phyloP scores from a whole-genome alignment of 2,113 vertebrate genomes.

The Cygnus buccinator region DNA sequence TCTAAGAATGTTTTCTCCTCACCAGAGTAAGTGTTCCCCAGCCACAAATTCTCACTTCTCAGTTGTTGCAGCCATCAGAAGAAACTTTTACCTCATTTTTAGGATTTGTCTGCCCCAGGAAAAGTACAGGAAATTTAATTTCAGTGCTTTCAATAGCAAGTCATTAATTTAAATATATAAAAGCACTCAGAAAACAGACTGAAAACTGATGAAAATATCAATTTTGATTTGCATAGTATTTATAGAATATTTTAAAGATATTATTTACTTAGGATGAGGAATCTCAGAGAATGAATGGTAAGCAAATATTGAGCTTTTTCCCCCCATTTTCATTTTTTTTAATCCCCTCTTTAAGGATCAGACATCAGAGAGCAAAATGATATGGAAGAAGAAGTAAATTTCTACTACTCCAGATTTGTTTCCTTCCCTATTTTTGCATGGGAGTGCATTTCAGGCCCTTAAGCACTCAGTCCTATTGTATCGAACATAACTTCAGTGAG shows the following conservation, averaged over 20 bases:
- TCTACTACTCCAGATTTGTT: background rate
- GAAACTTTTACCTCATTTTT: background rate
- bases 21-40: background rate
- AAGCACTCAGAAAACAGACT: background rate
- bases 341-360: background rate
- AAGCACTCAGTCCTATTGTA: background rate
- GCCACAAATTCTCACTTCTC: background rate
- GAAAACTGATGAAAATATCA: background rate
- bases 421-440: background rate
- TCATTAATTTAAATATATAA: background rate
- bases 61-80: background rate
- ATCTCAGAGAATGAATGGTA: background rate
- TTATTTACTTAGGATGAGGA: background rate
- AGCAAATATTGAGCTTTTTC: background rate
- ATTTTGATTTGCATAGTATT: background rate
- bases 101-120: background rate
- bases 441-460: background rate
- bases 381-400: background rate
- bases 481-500: background rate
- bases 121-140: background rate
- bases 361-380: background rate
- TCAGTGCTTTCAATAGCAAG: background rate
- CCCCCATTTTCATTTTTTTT: rapidly evolving
- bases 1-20: background rate
- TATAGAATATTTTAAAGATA: background rate